Percentiles rank a stretch among this genome's conserved stretches.
Conservation (phyloP, 2,113 vertebrate species). For the Clarias batrachus region DNA sequence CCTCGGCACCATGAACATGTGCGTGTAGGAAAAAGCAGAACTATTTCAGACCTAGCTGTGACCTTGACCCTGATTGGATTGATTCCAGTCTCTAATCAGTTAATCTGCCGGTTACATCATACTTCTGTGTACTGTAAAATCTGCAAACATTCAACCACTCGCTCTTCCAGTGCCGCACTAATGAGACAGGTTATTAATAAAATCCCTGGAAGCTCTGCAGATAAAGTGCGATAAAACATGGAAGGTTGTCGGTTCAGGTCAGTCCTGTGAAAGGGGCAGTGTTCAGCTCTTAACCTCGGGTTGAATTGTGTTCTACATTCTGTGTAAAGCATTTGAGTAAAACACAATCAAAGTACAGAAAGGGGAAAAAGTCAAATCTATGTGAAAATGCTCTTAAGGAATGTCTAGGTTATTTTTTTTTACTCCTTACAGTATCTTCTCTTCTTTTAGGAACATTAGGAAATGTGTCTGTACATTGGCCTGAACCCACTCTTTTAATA, state of each 20-base stretch:
- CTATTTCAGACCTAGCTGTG: neutral
- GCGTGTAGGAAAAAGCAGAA: neutral
- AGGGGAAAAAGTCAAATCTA: neutral
- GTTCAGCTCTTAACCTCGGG: neutral
- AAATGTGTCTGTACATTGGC: too few relatives aligned
- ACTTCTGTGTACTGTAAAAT: neutral
- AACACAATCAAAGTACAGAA: neutral
- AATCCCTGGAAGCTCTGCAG: neutral
- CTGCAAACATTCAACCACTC: neutral
- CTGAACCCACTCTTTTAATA: too few relatives aligned
- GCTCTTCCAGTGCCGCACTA: neutral
- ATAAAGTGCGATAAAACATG: neutral
- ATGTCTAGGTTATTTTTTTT: neutral
- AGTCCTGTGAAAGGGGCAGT: neutral
- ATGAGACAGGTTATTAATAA: neutral
- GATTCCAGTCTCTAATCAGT: neutral
- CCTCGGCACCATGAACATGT: neutral
- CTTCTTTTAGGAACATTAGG: neutral
- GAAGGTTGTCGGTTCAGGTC: neutral
- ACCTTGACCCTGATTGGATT: neutral
- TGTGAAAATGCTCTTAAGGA: neutral
- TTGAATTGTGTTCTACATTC: neutral
- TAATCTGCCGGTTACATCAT: neutral
- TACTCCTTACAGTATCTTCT: too few relatives aligned
- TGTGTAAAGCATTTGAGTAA: neutral